Conservation (phyloP, 1,140 invertebrate genomes). For the Ceratina calcarata region DNA sequence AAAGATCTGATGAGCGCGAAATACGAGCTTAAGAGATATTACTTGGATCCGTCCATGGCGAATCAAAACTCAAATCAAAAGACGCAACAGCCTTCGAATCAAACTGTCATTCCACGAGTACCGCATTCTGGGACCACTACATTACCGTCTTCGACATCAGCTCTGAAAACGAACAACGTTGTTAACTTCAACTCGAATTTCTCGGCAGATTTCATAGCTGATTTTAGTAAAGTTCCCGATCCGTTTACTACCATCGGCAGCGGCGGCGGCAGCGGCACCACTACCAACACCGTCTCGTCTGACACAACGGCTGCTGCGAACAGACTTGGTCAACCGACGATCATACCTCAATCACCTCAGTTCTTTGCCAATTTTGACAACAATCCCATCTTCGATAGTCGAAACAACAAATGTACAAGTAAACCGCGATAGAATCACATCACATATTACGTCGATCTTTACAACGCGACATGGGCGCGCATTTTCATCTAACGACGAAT, state of each 20-base stretch:
- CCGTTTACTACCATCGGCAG: constrained; percentile 68
- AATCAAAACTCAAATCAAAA: constrained; percentile 67
- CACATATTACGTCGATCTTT: background rate
- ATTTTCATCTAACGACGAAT: background rate
- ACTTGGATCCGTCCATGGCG: constrained; percentile 84
- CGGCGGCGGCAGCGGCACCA: background rate
- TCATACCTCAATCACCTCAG: constrained; percentile 70
- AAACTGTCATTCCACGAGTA: constrained; percentile 70
- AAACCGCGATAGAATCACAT: background rate
- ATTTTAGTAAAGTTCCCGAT: constrained; percentile 83
- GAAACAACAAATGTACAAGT: constrained; percentile 74
- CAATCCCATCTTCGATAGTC: constrained; percentile 85
- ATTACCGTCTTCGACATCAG: constrained; percentile 54
- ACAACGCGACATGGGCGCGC: background rate
- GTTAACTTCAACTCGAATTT: constrained; percentile 74
- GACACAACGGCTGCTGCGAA: constrained; percentile 57
- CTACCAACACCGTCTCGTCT: no score
- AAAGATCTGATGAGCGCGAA: constrained; percentile 96
- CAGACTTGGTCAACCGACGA: constrained; percentile 67
- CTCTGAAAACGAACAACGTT: constrained; percentile 57
- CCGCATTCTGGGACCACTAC: constrained; percentile 59
- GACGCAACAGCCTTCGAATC: constrained; percentile 39
- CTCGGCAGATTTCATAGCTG: constrained; percentile 83
- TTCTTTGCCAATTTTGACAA: constrained; percentile 89
- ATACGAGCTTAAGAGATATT: constrained; percentile 94